Evolutionary conservation across 2,888 invertebrate species (phyloP).

Genomic region (Apeira syringaria): DNA sequence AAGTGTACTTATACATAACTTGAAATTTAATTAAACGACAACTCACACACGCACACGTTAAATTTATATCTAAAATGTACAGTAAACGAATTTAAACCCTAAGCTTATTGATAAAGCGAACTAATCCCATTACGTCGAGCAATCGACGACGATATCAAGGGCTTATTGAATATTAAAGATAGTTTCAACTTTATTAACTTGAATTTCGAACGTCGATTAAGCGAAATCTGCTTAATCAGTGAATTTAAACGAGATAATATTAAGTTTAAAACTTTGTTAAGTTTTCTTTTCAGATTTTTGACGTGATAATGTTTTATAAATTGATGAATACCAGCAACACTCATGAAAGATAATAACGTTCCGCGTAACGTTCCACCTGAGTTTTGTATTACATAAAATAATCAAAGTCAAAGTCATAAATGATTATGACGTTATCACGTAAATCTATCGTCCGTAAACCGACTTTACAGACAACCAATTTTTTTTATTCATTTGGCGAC

Average conservation of each 20-base stretch:
- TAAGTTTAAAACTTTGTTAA: constrained; percentile 1
- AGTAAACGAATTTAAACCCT: constrained; percentile 18
- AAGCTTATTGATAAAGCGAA: constrained; percentile 15
- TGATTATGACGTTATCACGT: too few relatives aligned
- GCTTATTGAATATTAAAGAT: constrained; percentile 22
- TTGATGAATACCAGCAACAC: too few relatives aligned
- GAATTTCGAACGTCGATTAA: constrained; percentile 1
- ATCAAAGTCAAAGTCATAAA: too few relatives aligned
- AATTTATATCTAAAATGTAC: constrained; percentile 16
- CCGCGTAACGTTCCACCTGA: too few relatives aligned
- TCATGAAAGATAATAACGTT: too few relatives aligned
- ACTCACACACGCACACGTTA: constrained; percentile 13
- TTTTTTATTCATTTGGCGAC: too few relatives aligned
- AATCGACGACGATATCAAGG: constrained; percentile 20
- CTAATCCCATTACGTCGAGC: constrained; percentile 21
- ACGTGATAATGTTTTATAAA: too few relatives aligned
- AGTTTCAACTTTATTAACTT: constrained; percentile 17
- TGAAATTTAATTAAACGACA: constrained; percentile 30
- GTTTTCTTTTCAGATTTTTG: too few relatives aligned
- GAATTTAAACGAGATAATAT: constrained; percentile 6
- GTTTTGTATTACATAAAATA: too few relatives aligned
- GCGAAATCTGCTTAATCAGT: constrained; percentile 11
- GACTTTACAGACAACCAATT: too few relatives aligned
- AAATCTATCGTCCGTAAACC: too few relatives aligned
- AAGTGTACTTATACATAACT: constrained; percentile 29